Base-by-base conservation (phyloP, 2,888 invertebrate species). In the Pyrgus malvae region DNA sequence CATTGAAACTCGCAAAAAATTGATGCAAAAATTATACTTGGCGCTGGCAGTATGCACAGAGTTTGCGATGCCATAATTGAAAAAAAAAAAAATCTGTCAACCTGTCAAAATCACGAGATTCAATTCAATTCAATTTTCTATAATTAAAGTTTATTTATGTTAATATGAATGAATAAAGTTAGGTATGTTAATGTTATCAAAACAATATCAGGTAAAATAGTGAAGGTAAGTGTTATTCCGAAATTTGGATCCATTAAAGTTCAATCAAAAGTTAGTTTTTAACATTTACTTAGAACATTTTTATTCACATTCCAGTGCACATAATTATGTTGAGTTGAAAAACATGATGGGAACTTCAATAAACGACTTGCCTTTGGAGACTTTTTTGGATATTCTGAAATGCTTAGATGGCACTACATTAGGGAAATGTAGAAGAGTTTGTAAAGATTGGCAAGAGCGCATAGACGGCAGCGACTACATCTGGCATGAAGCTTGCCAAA, bases 91-190 rank as follows among this genome's bases (percentile, higher is more conserved):
- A 3, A 23, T 23, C 23, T 8, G 29, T n/a, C 2, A 2, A 6
- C 7, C 45, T 56, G 74, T 79, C 80, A 80, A 76, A 81, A 72
- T 82, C 80, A 80, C 80, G 80, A 75, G 80, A 62, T 62, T 60
- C 31, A 6, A 48, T 51, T 42, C 45, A 55, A 46, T 11, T 40
- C 12, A 3, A 33, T 31, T 40, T 14, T 21, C 3, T 21, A 4
- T 14, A 8, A 25, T 29, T 7, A 9, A 29, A 29, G n/a, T 29
- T 29, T 2, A 21, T 17, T 38, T 4, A 17, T 40, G 9, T 12
- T 38, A n/a, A n/a, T n/a, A n/a, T n/a, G n/a, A n/a, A n/a, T n/a
- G n/a, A n/a, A n/a, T n/a, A n/a, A n/a, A n/a, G n/a, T n/a, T n/a
- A n/a, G n/a, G n/a, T n/a, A n/a, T n/a, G n/a, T n/a, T n/a, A n/a